Percentiles rank a stretch among this genome's conserved stretches.
These are phyloP conservation scores for Neocrepidodera transversa DNA, from an alignment of 2,888 invertebrate genomes.

Conservation along the genomic window DNA sequence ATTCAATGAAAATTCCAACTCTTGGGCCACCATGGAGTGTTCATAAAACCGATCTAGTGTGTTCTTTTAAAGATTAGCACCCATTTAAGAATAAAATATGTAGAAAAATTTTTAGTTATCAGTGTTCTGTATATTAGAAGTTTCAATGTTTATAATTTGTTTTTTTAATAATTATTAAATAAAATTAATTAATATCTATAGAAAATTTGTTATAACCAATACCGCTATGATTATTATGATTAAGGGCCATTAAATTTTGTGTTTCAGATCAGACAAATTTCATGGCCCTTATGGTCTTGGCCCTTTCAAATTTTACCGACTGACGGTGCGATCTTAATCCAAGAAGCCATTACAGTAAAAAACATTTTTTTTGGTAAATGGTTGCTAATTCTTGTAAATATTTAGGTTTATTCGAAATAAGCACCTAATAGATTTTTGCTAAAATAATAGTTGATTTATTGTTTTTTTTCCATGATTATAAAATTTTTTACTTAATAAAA, in stretches of 20 bases:
- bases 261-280: too few species aligned
- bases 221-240: too few species aligned
- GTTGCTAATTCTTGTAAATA: not conserved
- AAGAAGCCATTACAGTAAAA: too few species aligned
- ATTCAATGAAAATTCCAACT: slow-evolving; percentile 70
- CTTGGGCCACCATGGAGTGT: slow-evolving; percentile 70
- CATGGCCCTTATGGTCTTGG: too few species aligned
- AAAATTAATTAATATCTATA: too few species aligned
- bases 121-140: too few species aligned
- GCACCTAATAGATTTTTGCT: not conserved
- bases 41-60: slow-evolving; percentile 43
- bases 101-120: too few species aligned
- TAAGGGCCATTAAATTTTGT: too few species aligned
- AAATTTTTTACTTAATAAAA: not conserved
- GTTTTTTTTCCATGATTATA: not conserved
- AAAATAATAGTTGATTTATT: not conserved
- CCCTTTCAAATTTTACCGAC: not conserved
- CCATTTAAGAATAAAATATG: not conserved
- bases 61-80: not conserved
- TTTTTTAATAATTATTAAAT: too few species aligned
- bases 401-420: not conserved
- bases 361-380: not conserved
- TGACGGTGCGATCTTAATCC: too few species aligned
- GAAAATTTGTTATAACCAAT: too few species aligned
- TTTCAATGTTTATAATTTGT: not conserved